These are phyloP conservation scores for Anguilla rostrata DNA, from an alignment of 2,113 vertebrate species.

Conservation along the genomic window DNA sequence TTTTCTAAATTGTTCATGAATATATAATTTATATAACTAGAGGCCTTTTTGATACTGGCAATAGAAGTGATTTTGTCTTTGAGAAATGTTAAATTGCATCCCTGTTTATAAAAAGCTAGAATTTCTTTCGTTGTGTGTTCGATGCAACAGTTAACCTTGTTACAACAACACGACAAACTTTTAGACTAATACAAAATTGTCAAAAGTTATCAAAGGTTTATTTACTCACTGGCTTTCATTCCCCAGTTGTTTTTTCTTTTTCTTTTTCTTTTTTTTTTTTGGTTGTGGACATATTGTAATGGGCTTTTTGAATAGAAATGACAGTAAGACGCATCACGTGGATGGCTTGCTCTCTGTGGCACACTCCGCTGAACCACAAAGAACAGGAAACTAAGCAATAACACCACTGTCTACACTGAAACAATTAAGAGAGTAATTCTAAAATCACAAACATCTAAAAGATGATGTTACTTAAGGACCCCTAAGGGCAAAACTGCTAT, in stretches of 20 bases:
- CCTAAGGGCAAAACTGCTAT: conserved; percentile 1
- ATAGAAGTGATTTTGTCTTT: not conserved
- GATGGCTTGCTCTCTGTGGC: not conserved
- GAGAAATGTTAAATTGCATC: conserved; percentile 14
- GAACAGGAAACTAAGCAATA: not conserved
- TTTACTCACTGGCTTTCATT: conserved; percentile 11
- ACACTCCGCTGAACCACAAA: not conserved
- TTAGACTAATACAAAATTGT: conserved; percentile 5
- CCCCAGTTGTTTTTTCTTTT: not conserved
- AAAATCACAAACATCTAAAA: not conserved
- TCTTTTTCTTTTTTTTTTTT: conserved; percentile 8
- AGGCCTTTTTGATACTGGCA: conserved; percentile 6
- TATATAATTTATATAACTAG: conserved; percentile 2
- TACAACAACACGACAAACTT: not conserved
- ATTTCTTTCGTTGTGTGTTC: not conserved
- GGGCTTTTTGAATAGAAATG: not conserved
- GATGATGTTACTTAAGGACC: not conserved
- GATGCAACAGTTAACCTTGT: not conserved
- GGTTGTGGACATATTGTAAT: not conserved
- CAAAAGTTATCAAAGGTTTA: conserved; percentile 5
- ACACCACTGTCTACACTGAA: conserved; percentile 7
- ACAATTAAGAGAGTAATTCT: conserved; percentile 6
- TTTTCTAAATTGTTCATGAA: not conserved
- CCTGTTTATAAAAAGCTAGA: conserved; percentile 16
- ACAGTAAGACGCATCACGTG: not conserved